A percentile compares a stretch with the other conserved stretches of the same genome.
phyloP scores from a whole-genome alignment of 2,797 vertebrate species.

The Onychomys arenicola region DNA sequence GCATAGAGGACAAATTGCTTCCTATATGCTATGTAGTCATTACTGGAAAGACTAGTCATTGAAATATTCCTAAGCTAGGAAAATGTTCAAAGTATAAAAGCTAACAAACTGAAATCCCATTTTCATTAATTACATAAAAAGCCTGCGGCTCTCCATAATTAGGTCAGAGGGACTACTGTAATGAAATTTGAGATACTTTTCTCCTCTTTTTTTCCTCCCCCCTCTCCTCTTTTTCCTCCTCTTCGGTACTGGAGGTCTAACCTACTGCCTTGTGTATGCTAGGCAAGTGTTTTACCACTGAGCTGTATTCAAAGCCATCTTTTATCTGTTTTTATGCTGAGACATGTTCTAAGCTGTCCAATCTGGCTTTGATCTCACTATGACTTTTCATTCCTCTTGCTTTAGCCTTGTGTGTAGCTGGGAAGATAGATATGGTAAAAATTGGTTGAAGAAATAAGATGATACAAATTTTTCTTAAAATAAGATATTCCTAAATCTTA shows the following conservation, averaged over 20 bases:
- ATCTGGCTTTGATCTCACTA: neutral
- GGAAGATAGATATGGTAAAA: neutral
- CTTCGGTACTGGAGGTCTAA: neutral
- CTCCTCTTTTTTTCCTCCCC: neutral
- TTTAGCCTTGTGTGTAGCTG: neutral
- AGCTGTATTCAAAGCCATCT: neutral
- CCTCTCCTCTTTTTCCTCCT: too few species aligned
- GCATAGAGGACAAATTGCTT: slow-evolving; percentile 1
- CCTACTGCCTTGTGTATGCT: neutral
- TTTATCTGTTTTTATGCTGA: neutral
- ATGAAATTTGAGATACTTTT: neutral
- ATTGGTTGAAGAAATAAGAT: neutral
- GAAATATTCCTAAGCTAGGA: slow-evolving; percentile 25
- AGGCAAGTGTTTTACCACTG: neutral
- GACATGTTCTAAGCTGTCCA: neutral
- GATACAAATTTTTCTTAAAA: slow-evolving; percentile 3
- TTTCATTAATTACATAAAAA: slow-evolving; percentile 47
- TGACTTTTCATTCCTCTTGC: neutral
- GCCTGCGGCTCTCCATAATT: neutral
- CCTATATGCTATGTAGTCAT: neutral
- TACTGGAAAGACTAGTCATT: neutral
- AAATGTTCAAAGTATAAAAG: neutral
- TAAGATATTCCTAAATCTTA: neutral
- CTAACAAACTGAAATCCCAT: slow-evolving; percentile 48
- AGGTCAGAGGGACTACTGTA: slow-evolving; percentile 38